Evolutionary conservation across 2,797 vertebrate genomes (phyloP), one percentile per base, ranked within the genome.

Genomic region (Iguana delicatissima): DNA sequence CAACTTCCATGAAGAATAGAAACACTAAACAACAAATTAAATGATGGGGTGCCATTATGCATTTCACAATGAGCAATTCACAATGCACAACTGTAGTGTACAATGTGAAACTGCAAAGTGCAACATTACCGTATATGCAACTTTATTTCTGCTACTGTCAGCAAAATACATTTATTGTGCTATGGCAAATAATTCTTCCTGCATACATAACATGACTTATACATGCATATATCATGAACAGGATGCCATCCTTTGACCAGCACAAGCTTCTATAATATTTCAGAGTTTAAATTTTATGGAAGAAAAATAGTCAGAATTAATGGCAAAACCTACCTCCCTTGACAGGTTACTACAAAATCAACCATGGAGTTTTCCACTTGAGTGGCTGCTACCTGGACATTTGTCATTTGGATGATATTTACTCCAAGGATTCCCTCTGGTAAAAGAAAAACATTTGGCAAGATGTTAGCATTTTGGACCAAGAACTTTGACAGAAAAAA

Each of bases 331-430:
- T 94, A 99, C 99, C 97, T 98, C 94, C 98, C 99, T 92, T 98
- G 95, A 95, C 98, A 99, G 93, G 98, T 98, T 89, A 99, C 98
- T 38, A 97, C 94, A 91, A 99, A 99, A 96, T 97, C 98, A 95
- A 99, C 92, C 76, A 98, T 96, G 29, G 98, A 96, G 90, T 97
- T 96, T 88, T 95, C 98, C 91, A 97, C 93, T 93, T 97, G 97
- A 83, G 96, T 95, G 52, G 94, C 84, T 0, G 97, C 95, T 83
- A 95, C 95, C 8, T 96, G 97, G 92, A 99, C 98, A 52, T 82
- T 97, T 81, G 93, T 98, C 94, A 96, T 97, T 86, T 97, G 95
- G 92, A 97, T 94, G 93, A 97, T 97, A 93, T 94, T 97, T 84
- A 98, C 92, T 3, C 95, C 50, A 10, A 97, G 94, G 89, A 98